These are phyloP conservation scores for Hiodon tergisus DNA, from an alignment of 2,113 vertebrate species.

Conservation along the genomic window DNA sequence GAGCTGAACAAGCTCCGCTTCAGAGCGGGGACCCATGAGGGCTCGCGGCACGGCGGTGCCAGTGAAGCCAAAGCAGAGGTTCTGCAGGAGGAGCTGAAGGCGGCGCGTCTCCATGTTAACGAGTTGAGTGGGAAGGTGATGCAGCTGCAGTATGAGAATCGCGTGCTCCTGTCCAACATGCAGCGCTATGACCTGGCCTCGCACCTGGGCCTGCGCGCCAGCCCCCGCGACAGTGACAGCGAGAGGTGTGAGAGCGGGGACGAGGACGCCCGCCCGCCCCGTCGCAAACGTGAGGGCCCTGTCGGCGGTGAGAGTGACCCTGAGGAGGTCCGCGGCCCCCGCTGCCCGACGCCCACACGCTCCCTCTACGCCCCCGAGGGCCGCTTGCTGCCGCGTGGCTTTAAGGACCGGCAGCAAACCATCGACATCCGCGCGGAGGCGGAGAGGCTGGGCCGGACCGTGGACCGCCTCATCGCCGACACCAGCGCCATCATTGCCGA, in stretches of 20 bases:
- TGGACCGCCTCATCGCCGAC: slow-evolving; percentile 92
- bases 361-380: slow-evolving; percentile 79
- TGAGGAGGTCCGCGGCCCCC: slow-evolving; percentile 90
- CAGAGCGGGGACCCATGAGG: slow-evolving; percentile 78
- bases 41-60: slow-evolving; percentile 68
- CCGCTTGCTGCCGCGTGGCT: slow-evolving; percentile 82
- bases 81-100: slow-evolving; percentile 91
- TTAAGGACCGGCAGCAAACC: slow-evolving; percentile 94
- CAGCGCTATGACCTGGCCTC: slow-evolving; percentile 97
- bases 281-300: slow-evolving; percentile 92
- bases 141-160: slow-evolving; percentile 98
- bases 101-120: slow-evolving; percentile 89
- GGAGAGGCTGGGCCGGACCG: slow-evolving; percentile 89
- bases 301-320: slow-evolving; percentile 93
- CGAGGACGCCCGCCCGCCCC: slow-evolving; percentile 82
- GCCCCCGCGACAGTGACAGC: slow-evolving; percentile 88
- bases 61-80: slow-evolving; percentile 81
- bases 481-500: slow-evolving; percentile 96
- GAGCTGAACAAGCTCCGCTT: slow-evolving; percentile 95
- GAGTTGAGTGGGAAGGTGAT: slow-evolving; percentile 97
- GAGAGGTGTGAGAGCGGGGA: slow-evolving; percentile 91
- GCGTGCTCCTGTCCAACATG: slow-evolving; percentile 96
- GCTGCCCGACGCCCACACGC: slow-evolving; percentile 89
- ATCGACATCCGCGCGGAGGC: slow-evolving; percentile 95
- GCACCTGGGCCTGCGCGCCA: slow-evolving; percentile 85